Percentiles rank a stretch among this genome's conserved stretches.
These are phyloP conservation scores for Andinoacara biseriatus DNA, from an alignment of 2,113 vertebrate species.

Conservation along the genomic window DNA sequence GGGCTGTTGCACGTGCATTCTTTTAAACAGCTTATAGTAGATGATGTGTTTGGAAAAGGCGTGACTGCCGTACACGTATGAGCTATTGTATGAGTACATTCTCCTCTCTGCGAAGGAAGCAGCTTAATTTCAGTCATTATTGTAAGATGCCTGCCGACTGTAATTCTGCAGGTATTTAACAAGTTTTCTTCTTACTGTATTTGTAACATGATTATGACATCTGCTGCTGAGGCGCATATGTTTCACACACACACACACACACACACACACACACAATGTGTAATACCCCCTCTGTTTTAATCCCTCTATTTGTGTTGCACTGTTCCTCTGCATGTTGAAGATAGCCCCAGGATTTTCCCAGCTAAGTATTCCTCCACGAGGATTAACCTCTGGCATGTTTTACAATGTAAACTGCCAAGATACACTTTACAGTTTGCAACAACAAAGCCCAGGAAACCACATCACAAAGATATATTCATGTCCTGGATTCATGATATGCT, in stretches of 20 bases:
- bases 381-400: not conserved
- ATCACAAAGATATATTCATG: not conserved
- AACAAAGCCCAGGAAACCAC: not conserved
- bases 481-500: not conserved
- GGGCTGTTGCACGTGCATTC: too few species aligned
- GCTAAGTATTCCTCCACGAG: not conserved
- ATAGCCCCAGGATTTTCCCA: constrained; percentile 8
- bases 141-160: constrained; percentile 16
- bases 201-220: constrained; percentile 70
- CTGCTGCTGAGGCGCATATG: constrained; percentile 16
- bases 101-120: not conserved
- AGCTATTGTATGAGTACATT: not conserved
- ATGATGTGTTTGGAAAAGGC: too few species aligned
- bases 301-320: constrained; percentile 51
- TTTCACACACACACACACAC: not conserved
- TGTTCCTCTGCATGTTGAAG: constrained; percentile 28
- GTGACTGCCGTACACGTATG: too few species aligned
- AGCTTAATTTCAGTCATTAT: not conserved
- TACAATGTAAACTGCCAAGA: not conserved
- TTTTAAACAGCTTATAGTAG: too few species aligned
- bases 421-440: not conserved
- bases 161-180: constrained; percentile 28
- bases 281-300: constrained; percentile 19
- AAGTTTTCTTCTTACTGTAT: constrained; percentile 20
- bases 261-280: too few species aligned